Conservation (phyloP, 2,797 vertebrate species). For the Gallinago solitaria region DNA sequence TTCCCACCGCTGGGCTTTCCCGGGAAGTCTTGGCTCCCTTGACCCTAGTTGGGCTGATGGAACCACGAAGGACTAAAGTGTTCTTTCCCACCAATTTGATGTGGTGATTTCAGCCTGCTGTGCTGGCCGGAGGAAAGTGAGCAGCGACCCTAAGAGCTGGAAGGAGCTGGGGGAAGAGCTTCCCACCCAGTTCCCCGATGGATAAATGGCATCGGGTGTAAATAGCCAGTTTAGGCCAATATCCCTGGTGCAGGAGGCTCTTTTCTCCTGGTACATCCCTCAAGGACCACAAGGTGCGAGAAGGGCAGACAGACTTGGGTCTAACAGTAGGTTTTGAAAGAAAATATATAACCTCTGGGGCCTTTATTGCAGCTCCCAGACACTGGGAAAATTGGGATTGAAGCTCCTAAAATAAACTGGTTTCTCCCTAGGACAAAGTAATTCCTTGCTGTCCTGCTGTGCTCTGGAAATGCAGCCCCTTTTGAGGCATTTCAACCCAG, state of each 20-base stretch:
- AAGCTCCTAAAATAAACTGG: background rate
- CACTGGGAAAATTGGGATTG: background rate
- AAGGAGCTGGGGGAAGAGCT: background rate
- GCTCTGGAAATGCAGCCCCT: background rate
- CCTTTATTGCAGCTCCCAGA: background rate
- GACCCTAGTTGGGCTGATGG: background rate
- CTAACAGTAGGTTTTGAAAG: background rate
- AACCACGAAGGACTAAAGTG: background rate
- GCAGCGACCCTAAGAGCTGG: background rate
- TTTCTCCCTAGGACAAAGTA: background rate
- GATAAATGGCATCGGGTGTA: background rate
- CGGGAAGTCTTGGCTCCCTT: accelerated
- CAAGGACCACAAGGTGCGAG: background rate
- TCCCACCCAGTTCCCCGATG: background rate
- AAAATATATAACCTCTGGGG: background rate
- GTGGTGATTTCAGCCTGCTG: background rate
- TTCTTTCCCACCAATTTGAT: background rate
- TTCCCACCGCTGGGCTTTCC: background rate
- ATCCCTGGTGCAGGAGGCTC: background rate
- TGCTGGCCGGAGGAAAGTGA: background rate
- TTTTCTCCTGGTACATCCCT: background rate
- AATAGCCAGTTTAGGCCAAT: background rate
- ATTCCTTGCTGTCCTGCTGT: background rate
- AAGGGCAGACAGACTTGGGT: background rate
- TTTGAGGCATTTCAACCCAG: background rate